A percentile compares a stretch with the other conserved stretches of the same genome.
These are phyloP conservation scores for Platygyra sinensis DNA, from an alignment of 64 coral and sea anemone genomes.

Conservation along the genomic window DNA sequence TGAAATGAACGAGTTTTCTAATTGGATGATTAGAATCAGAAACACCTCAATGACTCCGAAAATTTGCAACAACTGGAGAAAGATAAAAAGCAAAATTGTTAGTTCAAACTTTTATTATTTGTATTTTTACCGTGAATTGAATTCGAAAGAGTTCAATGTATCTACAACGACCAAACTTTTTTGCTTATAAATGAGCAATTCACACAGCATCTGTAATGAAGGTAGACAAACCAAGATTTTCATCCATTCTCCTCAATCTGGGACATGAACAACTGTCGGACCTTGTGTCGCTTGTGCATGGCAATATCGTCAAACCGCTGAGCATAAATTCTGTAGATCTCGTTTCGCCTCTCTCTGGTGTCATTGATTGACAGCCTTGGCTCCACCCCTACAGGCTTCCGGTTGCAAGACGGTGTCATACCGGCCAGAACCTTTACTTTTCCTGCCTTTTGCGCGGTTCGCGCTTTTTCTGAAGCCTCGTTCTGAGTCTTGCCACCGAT, in stretches of 20 bases:
- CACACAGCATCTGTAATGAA: background rate
- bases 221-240: background rate
- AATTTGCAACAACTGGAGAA: too few relatives aligned
- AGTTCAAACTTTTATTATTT: too few relatives aligned
- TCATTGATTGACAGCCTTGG: conserved; percentile 50
- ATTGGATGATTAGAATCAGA: too few relatives aligned
- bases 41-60: too few relatives aligned
- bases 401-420: conserved; percentile 78
- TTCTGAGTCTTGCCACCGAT: conserved; percentile 49
- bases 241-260: background rate
- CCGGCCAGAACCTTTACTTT: conserved; percentile 84
- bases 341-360: conserved; percentile 76
- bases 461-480: background rate
- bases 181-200: background rate
- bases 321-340: conserved; percentile 90
- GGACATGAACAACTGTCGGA: conserved; percentile 74
- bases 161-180: background rate
- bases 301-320: conserved; percentile 90
- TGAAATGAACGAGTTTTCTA: too few relatives aligned
- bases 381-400: conserved; percentile 52
- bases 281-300: conserved; percentile 76
- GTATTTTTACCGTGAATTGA: background rate
- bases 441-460: conserved; percentile 2
- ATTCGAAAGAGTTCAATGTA: background rate
- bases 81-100: too few relatives aligned